Base-by-base conservation (phyloP, 2,797 vertebrate genomes). In the Lemur catta region DNA sequence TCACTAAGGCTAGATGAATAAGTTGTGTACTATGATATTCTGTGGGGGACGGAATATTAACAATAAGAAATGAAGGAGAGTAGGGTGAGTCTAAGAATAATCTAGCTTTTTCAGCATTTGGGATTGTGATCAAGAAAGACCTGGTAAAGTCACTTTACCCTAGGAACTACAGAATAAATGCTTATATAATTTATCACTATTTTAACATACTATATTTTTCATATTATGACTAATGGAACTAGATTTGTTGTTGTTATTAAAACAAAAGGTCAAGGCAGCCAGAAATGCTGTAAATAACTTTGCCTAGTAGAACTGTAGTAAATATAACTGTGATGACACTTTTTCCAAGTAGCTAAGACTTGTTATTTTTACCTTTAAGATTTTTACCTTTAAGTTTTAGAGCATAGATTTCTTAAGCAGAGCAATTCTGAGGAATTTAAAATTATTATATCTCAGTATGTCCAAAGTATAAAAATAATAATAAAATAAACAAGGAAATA, bases 281-380 rank as follows among this genome's bases (percentile, higher is more conserved):
- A 86, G 48, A 75, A 96, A 85, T 84, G 57, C 26, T 55, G 4
- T 91, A 63, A 93, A 69, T 95, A 81, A 76, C 41, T 93, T 85
- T 95, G 33, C 30, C 17, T 93, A 46, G 7, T 38, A 26, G 28
- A 41, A 33, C 13, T 94, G 6, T 46, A 90, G 35, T 74, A 78
- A 95, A 95, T 76, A 79, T 10, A 93, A 72, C 10, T 63, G 30
- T 85, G 50, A 69, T 52, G 28, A 41, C 20, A 78, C 88, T 92
- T 94, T 63, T 80, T 20, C 4, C 10, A 89, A 92, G 30, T 61
- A 89, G 55, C 17, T 55, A 95, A 95, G 28, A 81, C 8, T 90
- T 84, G 12, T 84, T 92, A 41, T 81, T 97, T 93, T 88, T 78
- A 46, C 10, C 43, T 46, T 46, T 71, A 84, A 86, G 50, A 67